Evolutionary conservation across 2,797 vertebrate species (phyloP), one percentile per base, ranked within the genome.

Genomic region (Malacoctenus gilli): DNA sequence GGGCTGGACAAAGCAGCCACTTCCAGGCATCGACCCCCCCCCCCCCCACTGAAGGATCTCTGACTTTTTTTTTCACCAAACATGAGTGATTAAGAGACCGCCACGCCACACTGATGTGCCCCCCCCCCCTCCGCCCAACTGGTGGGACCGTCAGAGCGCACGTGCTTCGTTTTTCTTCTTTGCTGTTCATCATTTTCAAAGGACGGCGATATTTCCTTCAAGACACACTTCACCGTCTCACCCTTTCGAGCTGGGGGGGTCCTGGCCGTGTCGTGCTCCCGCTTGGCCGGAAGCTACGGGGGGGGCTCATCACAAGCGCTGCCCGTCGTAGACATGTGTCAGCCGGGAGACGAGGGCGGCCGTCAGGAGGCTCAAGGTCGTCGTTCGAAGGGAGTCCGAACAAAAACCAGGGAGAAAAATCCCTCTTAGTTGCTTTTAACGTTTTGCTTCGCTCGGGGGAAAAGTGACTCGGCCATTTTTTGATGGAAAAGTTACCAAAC

Each of bases 181-280:
- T 50, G 61, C 58, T 52, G 19, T 40, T 75, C 70, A 56, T 80
- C 61, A 67, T 81, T 72, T n/a, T 79, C 77, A 75, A 42, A 65
- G 42, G 47, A 50, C 43, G 48, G 59, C 46, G 32, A 65, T 50
- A 76, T 67, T 73, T 75, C 65, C 75, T 81, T 44, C 42, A 71
- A 80, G 79, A 71, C 57, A 7, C 22, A 20, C 35, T 43, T 37
- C 66, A 61, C 64, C 57, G 36, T 60, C 67, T 59, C 58, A 54
- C 75, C 54, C 43, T 59, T 64, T 75, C 35, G 73, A 59, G 69
- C 4, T n/a, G n/a, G n/a, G 5, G 9, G 55, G 50, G 28, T 9
- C 11, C n/a, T 34, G 21, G 3, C 34, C 38, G 30, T 62, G 63
- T 59, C 64, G 58, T 60, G 57, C 20, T 77, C 43, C 56, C 35